Conservation (phyloP, 2,888 invertebrate genomes). For the Lumbricus terrestris region DNA sequence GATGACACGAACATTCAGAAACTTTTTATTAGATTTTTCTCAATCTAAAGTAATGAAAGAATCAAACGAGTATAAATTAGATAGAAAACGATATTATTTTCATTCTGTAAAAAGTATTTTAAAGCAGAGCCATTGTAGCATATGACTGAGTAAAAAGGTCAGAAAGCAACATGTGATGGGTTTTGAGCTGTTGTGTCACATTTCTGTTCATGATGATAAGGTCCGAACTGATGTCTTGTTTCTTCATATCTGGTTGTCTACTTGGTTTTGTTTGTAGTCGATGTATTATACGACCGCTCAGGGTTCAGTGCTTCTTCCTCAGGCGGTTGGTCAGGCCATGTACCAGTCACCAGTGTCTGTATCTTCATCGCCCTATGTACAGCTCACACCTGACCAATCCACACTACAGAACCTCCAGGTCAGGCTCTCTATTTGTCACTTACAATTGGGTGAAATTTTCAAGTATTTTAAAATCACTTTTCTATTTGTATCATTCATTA, state of each 20-base stretch:
- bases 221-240: not conserved
- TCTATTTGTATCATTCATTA: too few relatives aligned
- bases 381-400: not conserved
- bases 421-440: not conserved
- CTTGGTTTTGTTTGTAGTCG: not conserved
- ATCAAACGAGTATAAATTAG: too few relatives aligned
- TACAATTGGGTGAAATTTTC: too few relatives aligned
- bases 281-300: constrained; percentile 7
- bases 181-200: too few relatives aligned
- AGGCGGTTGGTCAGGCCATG: not conserved
- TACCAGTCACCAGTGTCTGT: constrained; percentile 18
- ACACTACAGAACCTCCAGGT: constrained; percentile 12
- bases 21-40: too few relatives aligned
- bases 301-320: not conserved
- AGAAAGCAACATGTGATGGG: too few relatives aligned
- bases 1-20: too few relatives aligned
- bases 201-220: not conserved
- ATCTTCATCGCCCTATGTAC: constrained; percentile 16
- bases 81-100: too few relatives aligned
- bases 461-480: not conserved
- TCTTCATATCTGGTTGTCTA: not conserved
- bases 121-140: too few relatives aligned
- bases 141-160: too few relatives aligned
- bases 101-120: too few relatives aligned
- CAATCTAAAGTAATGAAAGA: too few relatives aligned